phyloP scores from a whole-genome alignment of 2,797 vertebrate species.

The Galaxias olidus region DNA sequence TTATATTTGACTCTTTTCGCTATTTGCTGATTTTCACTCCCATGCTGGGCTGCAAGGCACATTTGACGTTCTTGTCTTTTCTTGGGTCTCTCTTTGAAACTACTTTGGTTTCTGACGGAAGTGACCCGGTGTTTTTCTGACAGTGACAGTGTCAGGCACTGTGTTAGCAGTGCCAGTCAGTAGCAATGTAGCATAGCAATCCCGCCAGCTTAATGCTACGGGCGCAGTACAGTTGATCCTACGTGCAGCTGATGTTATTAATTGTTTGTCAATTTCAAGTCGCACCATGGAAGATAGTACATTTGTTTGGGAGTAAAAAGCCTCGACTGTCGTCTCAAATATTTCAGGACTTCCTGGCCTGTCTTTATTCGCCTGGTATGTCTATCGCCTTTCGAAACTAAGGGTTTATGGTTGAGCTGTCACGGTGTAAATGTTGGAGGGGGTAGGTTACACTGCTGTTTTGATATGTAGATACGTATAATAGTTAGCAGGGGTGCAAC shows the following conservation, averaged over 20 bases:
- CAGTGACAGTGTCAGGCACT: too few species aligned
- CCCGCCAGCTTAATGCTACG: background rate
- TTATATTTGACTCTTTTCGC: background rate
- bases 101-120: constrained; percentile 26
- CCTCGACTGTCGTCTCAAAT: background rate
- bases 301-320: background rate
- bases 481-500: too few species aligned
- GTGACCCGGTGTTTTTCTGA: constrained; percentile 28
- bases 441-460: too few species aligned
- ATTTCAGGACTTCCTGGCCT: background rate
- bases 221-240: background rate
- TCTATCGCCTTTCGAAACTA: background rate
- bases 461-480: too few species aligned
- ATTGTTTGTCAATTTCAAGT: background rate
- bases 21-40: background rate
- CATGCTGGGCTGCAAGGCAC: background rate
- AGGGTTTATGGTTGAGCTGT: too few species aligned
- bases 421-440: too few species aligned
- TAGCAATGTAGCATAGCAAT: background rate
- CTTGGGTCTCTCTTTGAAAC: too few species aligned
- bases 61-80: background rate
- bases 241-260: background rate
- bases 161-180: too few species aligned
- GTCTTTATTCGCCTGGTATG: background rate
- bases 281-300: background rate